A percentile compares a stretch with the other conserved stretches of the same genome.
These are phyloP conservation scores for Meandrina meandrites DNA, from an alignment of 92 coral and sea anemone genomes.

Conservation along the genomic window DNA sequence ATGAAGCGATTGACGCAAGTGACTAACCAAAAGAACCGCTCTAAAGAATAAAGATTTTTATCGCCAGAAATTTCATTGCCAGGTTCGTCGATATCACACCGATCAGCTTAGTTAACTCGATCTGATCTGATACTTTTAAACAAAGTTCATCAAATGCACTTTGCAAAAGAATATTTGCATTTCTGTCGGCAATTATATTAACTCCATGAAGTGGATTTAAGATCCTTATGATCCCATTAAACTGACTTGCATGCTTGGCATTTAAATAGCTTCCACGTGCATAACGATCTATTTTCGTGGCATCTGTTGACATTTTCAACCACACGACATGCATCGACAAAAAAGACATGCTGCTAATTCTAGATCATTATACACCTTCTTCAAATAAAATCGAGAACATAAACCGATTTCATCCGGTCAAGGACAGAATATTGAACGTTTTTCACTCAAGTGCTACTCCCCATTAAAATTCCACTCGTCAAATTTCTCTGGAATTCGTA, in stretches of 20 bases:
- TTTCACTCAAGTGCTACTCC: neutral
- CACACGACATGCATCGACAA: neutral
- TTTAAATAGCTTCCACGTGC: neutral
- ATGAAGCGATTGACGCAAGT: neutral
- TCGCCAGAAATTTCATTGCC: neutral
- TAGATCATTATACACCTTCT: neutral
- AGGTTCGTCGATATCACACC: neutral
- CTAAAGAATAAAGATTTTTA: neutral
- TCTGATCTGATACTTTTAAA: slow-evolving; percentile 13
- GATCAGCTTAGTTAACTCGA: slow-evolving; percentile 27
- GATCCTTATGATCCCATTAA: neutral
- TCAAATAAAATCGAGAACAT: neutral
- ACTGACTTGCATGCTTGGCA: neutral
- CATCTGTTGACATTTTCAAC: neutral
- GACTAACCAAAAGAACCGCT: neutral
- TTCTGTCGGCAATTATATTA: neutral
- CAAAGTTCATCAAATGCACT: neutral
- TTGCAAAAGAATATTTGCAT: slow-evolving; percentile 8
- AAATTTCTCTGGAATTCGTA: neutral
- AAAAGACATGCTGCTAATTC: neutral
- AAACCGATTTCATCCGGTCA: neutral
- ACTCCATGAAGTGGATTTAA: neutral
- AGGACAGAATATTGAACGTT: neutral
- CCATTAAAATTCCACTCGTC: neutral
- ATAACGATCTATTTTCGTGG: neutral